phyloP scores from a whole-genome alignment of 2,797 vertebrate genomes.

The Natrix natrix region DNA sequence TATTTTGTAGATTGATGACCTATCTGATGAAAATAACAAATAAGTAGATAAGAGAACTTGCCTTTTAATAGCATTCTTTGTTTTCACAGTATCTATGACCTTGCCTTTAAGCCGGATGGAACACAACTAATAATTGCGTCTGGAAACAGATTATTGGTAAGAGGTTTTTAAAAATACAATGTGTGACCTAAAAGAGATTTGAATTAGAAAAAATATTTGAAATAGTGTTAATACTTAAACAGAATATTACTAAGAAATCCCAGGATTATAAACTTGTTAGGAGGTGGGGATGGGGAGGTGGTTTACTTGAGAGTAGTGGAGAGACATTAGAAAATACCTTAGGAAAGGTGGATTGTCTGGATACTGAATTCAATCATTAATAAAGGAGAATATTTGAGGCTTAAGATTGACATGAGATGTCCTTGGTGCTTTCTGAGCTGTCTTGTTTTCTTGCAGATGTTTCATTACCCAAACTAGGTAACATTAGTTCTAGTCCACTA shows the following conservation, averaged over 20 bases:
- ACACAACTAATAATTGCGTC: constrained; percentile 93
- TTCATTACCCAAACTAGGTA: not conserved
- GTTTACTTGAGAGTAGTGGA: not conserved
- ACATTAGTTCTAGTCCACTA: not conserved
- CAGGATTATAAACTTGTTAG: not conserved
- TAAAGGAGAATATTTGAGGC: not conserved
- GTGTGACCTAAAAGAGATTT: not conserved
- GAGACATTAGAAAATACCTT: not conserved
- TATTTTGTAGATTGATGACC: not conserved
- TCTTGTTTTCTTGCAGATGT: not conserved
- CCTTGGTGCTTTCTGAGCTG: not conserved
- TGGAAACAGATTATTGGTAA: constrained; percentile 91
- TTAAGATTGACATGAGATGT: not conserved
- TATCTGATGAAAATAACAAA: not conserved
- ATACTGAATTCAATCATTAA: not conserved
- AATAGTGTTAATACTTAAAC: not conserved
- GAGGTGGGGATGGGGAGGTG: not conserved
- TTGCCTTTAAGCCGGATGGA: constrained; percentile 96
- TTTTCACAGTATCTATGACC: constrained; percentile 85
- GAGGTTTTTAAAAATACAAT: constrained; percentile 39
- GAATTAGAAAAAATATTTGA: not conserved
- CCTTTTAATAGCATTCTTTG: constrained; percentile 32
- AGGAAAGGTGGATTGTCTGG: not conserved
- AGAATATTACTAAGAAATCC: not conserved
- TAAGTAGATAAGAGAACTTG: constrained; percentile 8